Evolutionary conservation across 1,140 invertebrate species (phyloP), one percentile per base, ranked within the genome.

Genomic region (Drosophila serrata): DNA sequence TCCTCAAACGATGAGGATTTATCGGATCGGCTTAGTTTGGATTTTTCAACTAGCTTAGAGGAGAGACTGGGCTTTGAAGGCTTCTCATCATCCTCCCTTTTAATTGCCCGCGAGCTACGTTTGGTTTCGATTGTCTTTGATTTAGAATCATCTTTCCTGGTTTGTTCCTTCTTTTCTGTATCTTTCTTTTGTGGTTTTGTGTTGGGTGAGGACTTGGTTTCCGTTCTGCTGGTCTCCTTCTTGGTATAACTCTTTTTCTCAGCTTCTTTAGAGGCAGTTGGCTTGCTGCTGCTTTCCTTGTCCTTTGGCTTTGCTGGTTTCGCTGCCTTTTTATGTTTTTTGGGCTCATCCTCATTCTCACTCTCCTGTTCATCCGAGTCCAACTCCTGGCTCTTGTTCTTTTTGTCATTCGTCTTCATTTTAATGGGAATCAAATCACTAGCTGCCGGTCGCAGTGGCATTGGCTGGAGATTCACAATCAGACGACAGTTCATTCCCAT

Each of bases 401-500:
- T 79, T 39, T 64, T 70, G 12, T 80, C 82, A 24, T 92, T 78
- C 42, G 90, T 88, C 88, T 94, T 95, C 40, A 93, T 87, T 73
- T 94, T 95, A 48, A 95, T 91, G 6, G 94, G 94, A 82, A 94
- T 94, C 29, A 96, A 92, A 79, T 95, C 95, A 58, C 91, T 94
- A 62, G 79, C 92, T 31, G 92, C 93, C 29, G 95, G 95, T 90
- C 94, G 95, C 37, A 96, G 92, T 1, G 95, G 95, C 56, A 96
- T 91, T 33, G 94, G 93, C 70, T 94, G 94, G 81, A 96, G 94
- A 69, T 95, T 95, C 11, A 95, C 94, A n/a, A 98, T 95, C 39
- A 99, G 91, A 64, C 98, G 93, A 77, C 96, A 96, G 82, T 97
- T 95, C 51, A 98, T 93, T 0, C 97, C 97, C 67, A 98, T 94